Base-by-base conservation (phyloP, 2,113 vertebrate genomes). In the Anser cygnoides region DNA sequence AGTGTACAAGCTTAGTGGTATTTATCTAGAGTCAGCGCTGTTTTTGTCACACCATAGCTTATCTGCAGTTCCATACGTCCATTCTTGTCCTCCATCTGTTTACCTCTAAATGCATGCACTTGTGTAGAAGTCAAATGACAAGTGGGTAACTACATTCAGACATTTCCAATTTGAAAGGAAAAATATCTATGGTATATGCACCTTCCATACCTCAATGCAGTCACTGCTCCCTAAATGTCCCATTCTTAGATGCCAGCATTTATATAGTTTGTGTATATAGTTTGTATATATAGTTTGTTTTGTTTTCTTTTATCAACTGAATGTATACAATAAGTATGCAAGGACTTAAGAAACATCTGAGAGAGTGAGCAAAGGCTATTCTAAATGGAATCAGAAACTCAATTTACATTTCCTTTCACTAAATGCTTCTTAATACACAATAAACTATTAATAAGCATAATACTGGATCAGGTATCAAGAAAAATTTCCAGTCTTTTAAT, bases 181-280 rank as follows among this genome's bases (percentile, higher is more conserved):
- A 78, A 78, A 59, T 5, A 0, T 25, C 9, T n/a, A 49, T 0
- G 3, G 3, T 49, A 13, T 41, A 8, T 13, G 22, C 3, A 54
- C 13, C 11, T 73, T 5, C 46, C 10, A 62, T 14, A 2, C 5
- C 9, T 73, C 33, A 57, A 19, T 77, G 84, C 28, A 68, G n/a
- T 3, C 10, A 55, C 43, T 62, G 9, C 6, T 77, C 11, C 11
- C 23, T 67, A 57, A 68, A 80, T 26, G 26, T 22, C 14, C 14
- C 35, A 2, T 10, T 63, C 43, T 73, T 63, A 41, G 9, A 21
- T 21, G 2, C 2, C 46, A 11, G 46, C 46, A 49, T 49, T 49
- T 49, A 49, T 49, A 49, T 49, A 49, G 46, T 49, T 49, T 22
- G 46, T 49, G 46, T 49, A 49, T 49, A 22, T 49, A 49, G 46